A percentile compares a stretch with the other conserved stretches of the same genome.
phyloP scores from a whole-genome alignment of 1,140 invertebrate genomes.

The Panulirus ornatus region DNA sequence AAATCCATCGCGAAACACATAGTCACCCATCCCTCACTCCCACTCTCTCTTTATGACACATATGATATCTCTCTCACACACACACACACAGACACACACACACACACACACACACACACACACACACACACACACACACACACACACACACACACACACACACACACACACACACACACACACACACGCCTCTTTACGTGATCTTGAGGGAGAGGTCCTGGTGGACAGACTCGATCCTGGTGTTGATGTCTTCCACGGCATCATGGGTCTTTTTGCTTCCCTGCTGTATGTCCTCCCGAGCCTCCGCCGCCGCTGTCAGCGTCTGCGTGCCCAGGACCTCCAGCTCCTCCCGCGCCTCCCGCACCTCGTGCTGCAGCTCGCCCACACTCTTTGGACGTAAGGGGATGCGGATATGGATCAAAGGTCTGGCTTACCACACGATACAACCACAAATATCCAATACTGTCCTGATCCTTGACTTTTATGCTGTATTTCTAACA shows the following conservation, averaged over 20 bases:
- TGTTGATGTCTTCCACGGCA: slow-evolving; percentile 33
- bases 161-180: background rate
- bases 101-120: no score
- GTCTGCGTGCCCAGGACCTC: slow-evolving; percentile 48
- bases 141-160: background rate
- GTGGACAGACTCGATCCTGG: slow-evolving; percentile 40
- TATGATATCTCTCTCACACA: slow-evolving; percentile 15
- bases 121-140: background rate
- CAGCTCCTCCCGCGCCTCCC: slow-evolving; percentile 33
- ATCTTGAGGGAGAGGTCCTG: slow-evolving; percentile 44
- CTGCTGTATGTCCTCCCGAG: slow-evolving; percentile 24
- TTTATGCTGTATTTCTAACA: no score
- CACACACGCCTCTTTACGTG: slow-evolving; percentile 3
- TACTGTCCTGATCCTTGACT: no score
- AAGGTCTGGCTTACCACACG: no score
- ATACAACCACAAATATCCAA: no score
- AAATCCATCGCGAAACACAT: no score
- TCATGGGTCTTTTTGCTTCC: slow-evolving; percentile 31
- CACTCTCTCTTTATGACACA: slow-evolving; percentile 27
- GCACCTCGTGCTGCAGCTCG: slow-evolving; percentile 38
- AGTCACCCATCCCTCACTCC: slow-evolving; percentile 4
- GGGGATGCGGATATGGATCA: background rate
- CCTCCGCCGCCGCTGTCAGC: slow-evolving; percentile 31
- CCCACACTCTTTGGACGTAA: background rate
- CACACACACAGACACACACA: no score